Evolutionary conservation across 2,797 vertebrate genomes (phyloP).

Genomic region (Salarias fasciatus): DNA sequence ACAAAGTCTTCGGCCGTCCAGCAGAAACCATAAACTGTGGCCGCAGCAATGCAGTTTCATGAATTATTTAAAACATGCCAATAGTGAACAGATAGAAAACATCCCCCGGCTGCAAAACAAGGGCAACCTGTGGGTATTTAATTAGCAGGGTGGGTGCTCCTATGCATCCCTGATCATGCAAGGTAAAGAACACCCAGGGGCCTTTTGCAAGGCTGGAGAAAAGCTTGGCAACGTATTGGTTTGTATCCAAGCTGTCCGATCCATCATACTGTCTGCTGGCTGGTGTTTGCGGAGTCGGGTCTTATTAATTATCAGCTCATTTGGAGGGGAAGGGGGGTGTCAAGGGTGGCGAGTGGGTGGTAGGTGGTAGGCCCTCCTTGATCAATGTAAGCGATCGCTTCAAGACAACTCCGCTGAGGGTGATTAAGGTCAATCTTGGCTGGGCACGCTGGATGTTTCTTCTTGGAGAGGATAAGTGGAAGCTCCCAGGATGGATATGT

Average conservation of each 20-base stretch:
- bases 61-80: conserved; percentile 80
- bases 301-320: conserved; percentile 88
- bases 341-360: conserved; percentile 46
- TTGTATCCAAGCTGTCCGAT: conserved; percentile 77
- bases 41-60: conserved; percentile 61
- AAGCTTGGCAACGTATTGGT: conserved; percentile 57
- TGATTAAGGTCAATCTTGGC: conserved; percentile 69
- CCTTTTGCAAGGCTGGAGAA: conserved; percentile 54
- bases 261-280: conserved; percentile 83
- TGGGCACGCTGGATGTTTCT: conserved; percentile 52
- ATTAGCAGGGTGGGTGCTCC: conserved; percentile 69
- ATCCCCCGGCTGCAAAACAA: conserved; percentile 71
- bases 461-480: conserved; percentile 22
- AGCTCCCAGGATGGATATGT: conserved; percentile 24
- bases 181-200: conserved; percentile 74
- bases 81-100: conserved; percentile 69
- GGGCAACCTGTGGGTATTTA: conserved; percentile 68
- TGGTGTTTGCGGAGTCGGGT: conserved; percentile 80
- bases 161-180: conserved; percentile 75
- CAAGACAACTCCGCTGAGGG: conserved; percentile 63
- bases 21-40: conserved; percentile 37
- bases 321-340: conserved; percentile 55
- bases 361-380: conserved; percentile 54
- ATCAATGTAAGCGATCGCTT: conserved; percentile 74
- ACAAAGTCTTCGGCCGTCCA: conserved; percentile 36